Conservation (phyloP, 1,140 invertebrate genomes). For the Drosophila novamexicana region DNA sequence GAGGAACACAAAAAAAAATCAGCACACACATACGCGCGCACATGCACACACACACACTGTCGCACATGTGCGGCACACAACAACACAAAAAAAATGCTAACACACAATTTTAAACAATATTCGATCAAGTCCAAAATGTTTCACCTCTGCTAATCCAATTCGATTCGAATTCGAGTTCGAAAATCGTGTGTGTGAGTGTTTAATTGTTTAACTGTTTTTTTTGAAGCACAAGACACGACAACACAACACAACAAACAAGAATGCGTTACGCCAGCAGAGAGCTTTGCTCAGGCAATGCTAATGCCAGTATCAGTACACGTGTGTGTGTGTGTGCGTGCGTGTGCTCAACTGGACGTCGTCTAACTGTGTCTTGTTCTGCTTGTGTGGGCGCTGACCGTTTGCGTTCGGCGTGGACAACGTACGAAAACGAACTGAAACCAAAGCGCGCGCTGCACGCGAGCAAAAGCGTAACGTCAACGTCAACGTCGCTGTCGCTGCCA, state of each 20-base stretch:
- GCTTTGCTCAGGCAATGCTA: slow-evolving; percentile 2
- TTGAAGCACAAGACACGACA: slow-evolving; percentile 23
- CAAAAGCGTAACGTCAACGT: slow-evolving; percentile 63
- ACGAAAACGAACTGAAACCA: slow-evolving; percentile 76
- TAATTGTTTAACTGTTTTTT: slow-evolving; percentile 28
- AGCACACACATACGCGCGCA: slow-evolving; percentile 4
- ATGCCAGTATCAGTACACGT: background rate
- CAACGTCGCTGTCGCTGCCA: slow-evolving; percentile 38
- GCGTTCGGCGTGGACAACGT: slow-evolving; percentile 71
- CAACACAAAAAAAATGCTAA: background rate
- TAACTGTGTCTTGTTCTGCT: slow-evolving; percentile 15
- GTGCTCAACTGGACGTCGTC: slow-evolving; percentile 13
- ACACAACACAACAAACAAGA: slow-evolving; percentile 20
- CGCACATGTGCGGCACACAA: slow-evolving; percentile 9
- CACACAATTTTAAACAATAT: background rate
- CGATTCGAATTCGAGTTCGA: slow-evolving; percentile 4
- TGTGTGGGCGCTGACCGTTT: slow-evolving; percentile 39
- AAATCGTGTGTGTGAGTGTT: background rate
- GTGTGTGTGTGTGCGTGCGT: slow-evolving; percentile 8
- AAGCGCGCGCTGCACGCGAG: slow-evolving; percentile 72
- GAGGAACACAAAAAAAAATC: slow-evolving; percentile 21
- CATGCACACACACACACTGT: background rate
- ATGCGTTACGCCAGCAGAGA: slow-evolving; percentile 4
- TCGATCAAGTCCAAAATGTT: background rate
- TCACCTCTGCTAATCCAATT: slow-evolving; percentile 10